Conservation (phyloP, 2,888 invertebrate species). For the Lymantria dispar region DNA sequence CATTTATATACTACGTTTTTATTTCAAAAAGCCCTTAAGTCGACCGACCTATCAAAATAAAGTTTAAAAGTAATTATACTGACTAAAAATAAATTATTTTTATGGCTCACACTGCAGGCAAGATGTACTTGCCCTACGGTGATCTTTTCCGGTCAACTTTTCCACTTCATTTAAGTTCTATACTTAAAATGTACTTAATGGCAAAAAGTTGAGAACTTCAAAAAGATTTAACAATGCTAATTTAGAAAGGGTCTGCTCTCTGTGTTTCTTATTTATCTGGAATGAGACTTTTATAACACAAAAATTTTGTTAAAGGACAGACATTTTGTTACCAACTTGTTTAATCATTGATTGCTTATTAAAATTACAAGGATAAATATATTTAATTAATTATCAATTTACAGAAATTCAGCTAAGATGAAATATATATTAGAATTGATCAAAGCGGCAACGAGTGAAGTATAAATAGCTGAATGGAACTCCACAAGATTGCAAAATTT, state of each 20-base stretch:
- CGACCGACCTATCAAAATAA: conserved; percentile 8
- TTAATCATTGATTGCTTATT: conserved; percentile 23
- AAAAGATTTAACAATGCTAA: conserved; percentile 81
- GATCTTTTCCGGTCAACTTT: conserved; percentile 73
- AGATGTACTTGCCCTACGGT: conserved; percentile 31
- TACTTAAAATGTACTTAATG: conserved; percentile 78
- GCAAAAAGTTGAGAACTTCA: conserved; percentile 71
- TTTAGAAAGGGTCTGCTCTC: conserved; percentile 65
- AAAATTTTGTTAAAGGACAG: conserved; percentile 38
- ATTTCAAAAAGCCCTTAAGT: conserved; percentile 20
- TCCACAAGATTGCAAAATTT: conserved; percentile 64
- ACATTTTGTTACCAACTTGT: conserved; percentile 33
- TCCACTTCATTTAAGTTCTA: conserved; percentile 80
- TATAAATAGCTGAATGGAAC: conserved; percentile 63
- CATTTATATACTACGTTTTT: conserved; percentile 22
- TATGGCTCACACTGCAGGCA: conserved; percentile 19
- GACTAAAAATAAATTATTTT: conserved; percentile 22
- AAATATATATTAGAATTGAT: conserved; percentile 35
- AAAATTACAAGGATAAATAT: conserved; percentile 24
- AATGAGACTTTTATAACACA: conserved; percentile 48
- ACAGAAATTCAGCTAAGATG: conserved; percentile 20
- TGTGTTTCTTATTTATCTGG: conserved; percentile 58
- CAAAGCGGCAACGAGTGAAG: conserved; percentile 40
- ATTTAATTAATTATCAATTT: conserved; percentile 14
- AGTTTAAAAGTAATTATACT: conserved; percentile 7